These are phyloP conservation scores for Chymomyza fuscimana DNA, from an alignment of 2,888 invertebrate species.

Conservation along the genomic window DNA sequence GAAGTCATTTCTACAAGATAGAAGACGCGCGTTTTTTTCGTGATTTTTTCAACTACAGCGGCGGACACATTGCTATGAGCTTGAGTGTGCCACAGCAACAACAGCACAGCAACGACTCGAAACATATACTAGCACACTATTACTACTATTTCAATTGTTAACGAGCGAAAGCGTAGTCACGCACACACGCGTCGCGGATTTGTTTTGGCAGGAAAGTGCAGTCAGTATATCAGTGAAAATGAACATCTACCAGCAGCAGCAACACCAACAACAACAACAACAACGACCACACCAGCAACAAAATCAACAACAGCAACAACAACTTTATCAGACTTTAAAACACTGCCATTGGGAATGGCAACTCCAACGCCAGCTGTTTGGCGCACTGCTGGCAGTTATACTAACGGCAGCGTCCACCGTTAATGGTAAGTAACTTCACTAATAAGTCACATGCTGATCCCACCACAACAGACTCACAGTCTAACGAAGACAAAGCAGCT, in stretches of 20 bases:
- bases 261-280: conserved; percentile 34
- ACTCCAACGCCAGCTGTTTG: conserved; percentile 64
- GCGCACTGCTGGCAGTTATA: conserved; percentile 55
- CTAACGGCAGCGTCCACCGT: conserved; percentile 53
- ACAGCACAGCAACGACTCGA: conserved; percentile 21
- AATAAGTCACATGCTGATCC: background rate
- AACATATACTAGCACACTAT: background rate
- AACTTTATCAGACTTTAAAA: conserved; percentile 29
- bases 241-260: conserved; percentile 46
- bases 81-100: conserved; percentile 22
- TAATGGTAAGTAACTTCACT: conserved; percentile 59
- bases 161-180: conserved; percentile 78
- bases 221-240: conserved; percentile 65
- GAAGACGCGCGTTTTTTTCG: too few species aligned
- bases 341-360: conserved; percentile 22
- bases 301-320: conserved; percentile 20
- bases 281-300: conserved; percentile 16
- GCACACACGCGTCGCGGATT: conserved; percentile 31
- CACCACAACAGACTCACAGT: background rate
- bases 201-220: conserved; percentile 66
- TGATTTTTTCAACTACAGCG: too few species aligned
- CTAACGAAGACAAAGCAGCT: background rate
- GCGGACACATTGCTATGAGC: too few species aligned
- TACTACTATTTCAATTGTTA: conserved; percentile 75
- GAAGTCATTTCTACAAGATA: too few species aligned